Percentiles rank a stretch among this genome's conserved stretches.
Evolutionary conservation across 2,113 vertebrate genomes (phyloP).

Genomic region (Oncorhynchus tshawytscha): DNA sequence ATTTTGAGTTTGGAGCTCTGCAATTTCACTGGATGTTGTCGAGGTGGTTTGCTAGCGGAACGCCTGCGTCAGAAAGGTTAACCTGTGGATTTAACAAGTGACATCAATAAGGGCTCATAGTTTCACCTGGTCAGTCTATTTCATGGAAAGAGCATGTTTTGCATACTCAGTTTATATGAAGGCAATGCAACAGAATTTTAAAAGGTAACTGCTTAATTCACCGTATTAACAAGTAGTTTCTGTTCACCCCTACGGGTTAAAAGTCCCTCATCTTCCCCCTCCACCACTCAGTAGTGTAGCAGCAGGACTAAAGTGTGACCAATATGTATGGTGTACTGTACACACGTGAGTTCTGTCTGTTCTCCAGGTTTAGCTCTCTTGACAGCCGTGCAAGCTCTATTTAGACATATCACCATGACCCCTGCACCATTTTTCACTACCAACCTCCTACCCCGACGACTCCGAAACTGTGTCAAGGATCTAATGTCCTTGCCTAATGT

Average conservation of each 20-base stretch:
- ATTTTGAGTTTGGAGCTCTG: too few relatives aligned
- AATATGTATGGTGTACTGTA: neutral
- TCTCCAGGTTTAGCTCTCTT: constrained; percentile 23
- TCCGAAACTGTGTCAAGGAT: constrained; percentile 41
- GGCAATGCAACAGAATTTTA: neutral
- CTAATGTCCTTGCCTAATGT: constrained; percentile 25
- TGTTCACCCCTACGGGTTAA: neutral
- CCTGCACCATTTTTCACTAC: constrained; percentile 31
- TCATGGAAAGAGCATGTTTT: too few relatives aligned
- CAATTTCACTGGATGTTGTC: too few relatives aligned
- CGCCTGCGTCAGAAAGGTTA: too few relatives aligned
- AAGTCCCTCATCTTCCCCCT: neutral
- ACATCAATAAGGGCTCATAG: too few relatives aligned
- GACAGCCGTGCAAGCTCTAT: constrained; percentile 33
- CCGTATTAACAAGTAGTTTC: neutral
- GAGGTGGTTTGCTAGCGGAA: too few relatives aligned
- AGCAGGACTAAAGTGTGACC: too few relatives aligned
- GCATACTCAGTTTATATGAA: too few relatives aligned
- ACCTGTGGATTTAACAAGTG: too few relatives aligned
- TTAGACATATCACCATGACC: constrained; percentile 42
- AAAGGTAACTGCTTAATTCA: neutral
- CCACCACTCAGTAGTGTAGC: neutral
- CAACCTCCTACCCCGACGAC: neutral
- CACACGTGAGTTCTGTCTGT: constrained; percentile 12
- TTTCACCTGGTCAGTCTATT: too few relatives aligned